Conservation (phyloP, 2,113 vertebrate genomes). For the Saiga tatarica region DNA sequence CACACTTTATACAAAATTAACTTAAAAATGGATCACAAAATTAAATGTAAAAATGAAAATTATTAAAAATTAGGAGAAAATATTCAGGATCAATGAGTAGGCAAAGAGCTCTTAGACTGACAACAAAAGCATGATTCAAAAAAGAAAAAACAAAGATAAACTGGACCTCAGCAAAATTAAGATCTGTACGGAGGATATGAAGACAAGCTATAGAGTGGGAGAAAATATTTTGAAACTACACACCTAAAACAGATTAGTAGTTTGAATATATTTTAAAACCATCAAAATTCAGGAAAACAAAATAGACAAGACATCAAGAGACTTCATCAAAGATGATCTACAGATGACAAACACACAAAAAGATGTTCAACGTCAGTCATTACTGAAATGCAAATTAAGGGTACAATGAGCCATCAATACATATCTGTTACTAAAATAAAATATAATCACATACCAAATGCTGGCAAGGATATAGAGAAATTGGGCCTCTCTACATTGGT, state of each 20-base stretch:
- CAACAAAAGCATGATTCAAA: background rate
- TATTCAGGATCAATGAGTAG: background rate
- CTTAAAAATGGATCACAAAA: background rate
- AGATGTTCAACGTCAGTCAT: background rate
- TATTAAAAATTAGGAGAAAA: background rate
- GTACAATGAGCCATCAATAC: background rate
- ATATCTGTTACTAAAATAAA: background rate
- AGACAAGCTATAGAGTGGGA: background rate
- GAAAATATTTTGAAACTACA: background rate
- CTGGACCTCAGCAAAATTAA: background rate
- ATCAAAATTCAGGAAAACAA: background rate
- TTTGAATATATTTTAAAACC: background rate
- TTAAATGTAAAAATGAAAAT: constrained; percentile 3
- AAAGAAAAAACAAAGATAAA: background rate
- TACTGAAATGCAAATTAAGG: background rate
- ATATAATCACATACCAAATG: background rate
- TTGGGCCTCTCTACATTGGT: background rate
- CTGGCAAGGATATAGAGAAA: background rate
- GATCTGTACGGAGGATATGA: background rate
- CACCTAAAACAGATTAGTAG: background rate
- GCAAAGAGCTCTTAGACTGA: background rate
- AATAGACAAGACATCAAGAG: background rate
- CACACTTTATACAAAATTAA: background rate
- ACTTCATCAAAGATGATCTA: background rate
- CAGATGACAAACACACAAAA: background rate